Base-by-base conservation (phyloP, 2,888 invertebrate species). In the Hydrotaea cyrtoneurina region DNA sequence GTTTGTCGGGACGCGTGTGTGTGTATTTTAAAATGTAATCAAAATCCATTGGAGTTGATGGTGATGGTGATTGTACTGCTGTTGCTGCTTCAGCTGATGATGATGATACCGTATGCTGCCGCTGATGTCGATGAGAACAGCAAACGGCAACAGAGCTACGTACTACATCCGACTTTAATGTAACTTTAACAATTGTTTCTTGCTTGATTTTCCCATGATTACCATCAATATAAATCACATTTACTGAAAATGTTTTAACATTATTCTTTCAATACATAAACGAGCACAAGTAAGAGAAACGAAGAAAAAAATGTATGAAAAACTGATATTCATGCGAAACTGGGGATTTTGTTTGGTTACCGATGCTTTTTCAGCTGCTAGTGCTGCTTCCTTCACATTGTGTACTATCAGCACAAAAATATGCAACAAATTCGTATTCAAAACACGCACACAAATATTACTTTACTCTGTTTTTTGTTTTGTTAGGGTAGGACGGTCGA, bases 141-240 rank as follows among this genome's bases (percentile, higher is more conserved):
- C 39, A 39, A 8, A 26, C 59, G 15, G 26, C 4, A 59, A 59
- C 59, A 17, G 21, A 66, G 17, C 23, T 31, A 31, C n/a, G n/a
- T 66, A 43, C 69, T 69, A 59, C n/a, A 78, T 74, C 36, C 76
- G 64, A 53, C 26, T 43, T 72, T 75, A 79, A 76, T 72, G 62
- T 66, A 50, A 36, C 76, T 79, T 66, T 59, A 66, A 76, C 76
- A 83, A 80, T 78, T 76, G 79, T 72, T 76, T 78, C 53, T 46
- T 39, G 62, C 57, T 46, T 64, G 23, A 77, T 89, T 86, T 87
- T 88, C 89, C 88, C 87, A 86, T 89, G 88, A 89, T 90, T 90
- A 89, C 88, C 89, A 89, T 89, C 89, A 90, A 90, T 90, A 90
- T 90, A 89, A 90, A 90, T 90, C 90, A 90, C 88, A 90, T 90